Percentiles rank a stretch among this genome's conserved stretches.
These are phyloP conservation scores for Xylota sylvarum DNA, from an alignment of 2,888 invertebrate species.

Conservation along the genomic window DNA sequence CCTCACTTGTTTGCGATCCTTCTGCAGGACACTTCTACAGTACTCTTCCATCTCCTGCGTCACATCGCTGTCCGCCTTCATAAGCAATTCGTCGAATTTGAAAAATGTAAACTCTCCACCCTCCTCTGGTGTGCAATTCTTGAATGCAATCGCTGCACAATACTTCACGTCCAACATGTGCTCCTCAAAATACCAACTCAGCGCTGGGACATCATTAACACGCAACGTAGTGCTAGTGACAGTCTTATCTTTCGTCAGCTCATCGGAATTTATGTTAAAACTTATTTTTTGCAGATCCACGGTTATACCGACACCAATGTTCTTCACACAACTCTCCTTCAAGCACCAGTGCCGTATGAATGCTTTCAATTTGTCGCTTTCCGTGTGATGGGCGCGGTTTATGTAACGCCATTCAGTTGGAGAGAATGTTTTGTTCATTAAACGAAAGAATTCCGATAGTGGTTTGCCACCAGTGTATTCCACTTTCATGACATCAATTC, in stretches of 20 bases:
- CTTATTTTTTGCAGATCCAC: constrained; percentile 91
- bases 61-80: constrained; percentile 80
- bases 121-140: constrained; percentile 81
- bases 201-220: constrained; percentile 87
- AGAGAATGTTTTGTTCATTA: constrained; percentile 95
- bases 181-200: constrained; percentile 93
- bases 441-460: constrained; percentile 92
- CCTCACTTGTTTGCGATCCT: constrained; percentile 79
- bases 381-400: constrained; percentile 85
- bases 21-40: constrained; percentile 80
- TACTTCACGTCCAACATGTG: constrained; percentile 90
- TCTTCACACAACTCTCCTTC: constrained; percentile 98
- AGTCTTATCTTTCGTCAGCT: constrained; percentile 85
- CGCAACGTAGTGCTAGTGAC: constrained; percentile 89
- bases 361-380: constrained; percentile 89
- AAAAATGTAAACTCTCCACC: constrained; percentile 86
- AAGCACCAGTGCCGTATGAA: constrained; percentile 97
- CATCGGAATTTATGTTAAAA: constrained; percentile 88
- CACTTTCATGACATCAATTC: constrained; percentile 96
- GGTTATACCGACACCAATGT: constrained; percentile 93
- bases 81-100: constrained; percentile 87
- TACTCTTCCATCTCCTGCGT: constrained; percentile 79
- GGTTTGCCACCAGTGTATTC: constrained; percentile 90
- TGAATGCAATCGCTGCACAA: constrained; percentile 91
- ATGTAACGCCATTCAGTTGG: constrained; percentile 92